These are phyloP conservation scores for Rhegmatorhina hoffmannsi DNA, from an alignment of 2,113 vertebrate genomes.

Conservation along the genomic window DNA sequence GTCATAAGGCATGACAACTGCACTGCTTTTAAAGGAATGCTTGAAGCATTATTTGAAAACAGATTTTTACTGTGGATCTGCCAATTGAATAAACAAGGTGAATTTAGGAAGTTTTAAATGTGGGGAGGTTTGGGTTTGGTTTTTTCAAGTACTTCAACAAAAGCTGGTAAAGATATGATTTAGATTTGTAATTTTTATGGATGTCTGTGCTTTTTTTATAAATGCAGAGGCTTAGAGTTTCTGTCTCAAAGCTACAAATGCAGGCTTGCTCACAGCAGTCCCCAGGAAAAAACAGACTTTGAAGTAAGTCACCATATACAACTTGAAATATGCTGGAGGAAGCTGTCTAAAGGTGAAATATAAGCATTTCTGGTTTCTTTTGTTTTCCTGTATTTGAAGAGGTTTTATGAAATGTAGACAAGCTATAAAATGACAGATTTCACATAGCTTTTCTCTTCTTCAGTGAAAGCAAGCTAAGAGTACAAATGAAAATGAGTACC, in stretches of 20 bases:
- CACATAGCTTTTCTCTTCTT: background rate
- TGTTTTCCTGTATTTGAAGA: background rate
- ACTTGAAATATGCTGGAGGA: background rate
- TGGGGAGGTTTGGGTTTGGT: background rate
- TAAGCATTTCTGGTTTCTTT: background rate
- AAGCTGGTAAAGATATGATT: background rate
- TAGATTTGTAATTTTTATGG: background rate
- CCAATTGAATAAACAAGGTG: background rate
- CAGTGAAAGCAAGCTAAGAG: background rate
- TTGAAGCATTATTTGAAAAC: background rate
- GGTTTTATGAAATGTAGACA: background rate
- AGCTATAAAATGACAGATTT: background rate
- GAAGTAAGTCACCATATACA: background rate
- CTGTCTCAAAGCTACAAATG: background rate
- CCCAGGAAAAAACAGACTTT: background rate
- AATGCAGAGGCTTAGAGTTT: background rate
- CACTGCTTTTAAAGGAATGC: background rate
- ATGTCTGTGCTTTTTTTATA: background rate
- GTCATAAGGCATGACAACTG: background rate
- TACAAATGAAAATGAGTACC: background rate
- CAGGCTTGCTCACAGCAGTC: background rate
- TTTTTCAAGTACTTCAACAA: background rate
- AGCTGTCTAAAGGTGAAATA: background rate
- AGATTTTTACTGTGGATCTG: background rate
- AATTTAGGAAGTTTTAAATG: background rate